Percentiles rank a stretch among this genome's conserved stretches.
These are phyloP conservation scores for Drosophila hamatofila DNA, from an alignment of 2,888 invertebrate genomes.

Conservation along the genomic window DNA sequence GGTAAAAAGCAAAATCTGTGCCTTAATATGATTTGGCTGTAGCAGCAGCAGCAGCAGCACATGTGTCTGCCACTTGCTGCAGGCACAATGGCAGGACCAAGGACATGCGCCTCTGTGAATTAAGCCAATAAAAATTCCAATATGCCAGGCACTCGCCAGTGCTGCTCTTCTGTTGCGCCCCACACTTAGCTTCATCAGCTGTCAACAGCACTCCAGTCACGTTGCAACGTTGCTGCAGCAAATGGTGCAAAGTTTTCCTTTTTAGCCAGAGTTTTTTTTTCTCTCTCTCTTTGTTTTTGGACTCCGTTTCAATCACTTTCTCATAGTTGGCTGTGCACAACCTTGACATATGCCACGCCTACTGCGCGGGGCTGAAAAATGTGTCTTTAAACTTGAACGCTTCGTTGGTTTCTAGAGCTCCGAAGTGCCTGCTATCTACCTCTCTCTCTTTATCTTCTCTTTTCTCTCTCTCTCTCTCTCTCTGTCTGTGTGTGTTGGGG, in stretches of 20 bases:
- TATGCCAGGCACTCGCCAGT: conserved; percentile 7
- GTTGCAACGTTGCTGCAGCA: conserved; percentile 27
- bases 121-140: conserved; percentile 59
- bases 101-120: conserved; percentile 26
- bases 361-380: conserved; percentile 17
- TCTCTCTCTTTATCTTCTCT: background rate
- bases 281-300: background rate
- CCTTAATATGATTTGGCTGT: conserved; percentile 58
- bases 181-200: conserved; percentile 9
- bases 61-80: conserved; percentile 16
- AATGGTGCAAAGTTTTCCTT: conserved; percentile 20
- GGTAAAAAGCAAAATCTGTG: conserved; percentile 25
- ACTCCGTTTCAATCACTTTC: conserved; percentile 52
- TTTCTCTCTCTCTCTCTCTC: background rate
- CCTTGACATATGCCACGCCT: conserved; percentile 67
- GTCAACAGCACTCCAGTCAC: conserved; percentile 25
- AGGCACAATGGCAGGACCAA: conserved; percentile 3
- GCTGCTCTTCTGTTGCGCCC: too few relatives aligned
- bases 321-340: conserved; percentile 38
- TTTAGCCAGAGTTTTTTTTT: background rate
- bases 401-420: conserved; percentile 31
- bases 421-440: background rate
- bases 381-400: conserved; percentile 49
- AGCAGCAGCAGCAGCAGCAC: too few relatives aligned
- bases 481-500: background rate